Evolutionary conservation across 2,888 invertebrate species (phyloP).

Genomic region (Eudemis profundana): DNA sequence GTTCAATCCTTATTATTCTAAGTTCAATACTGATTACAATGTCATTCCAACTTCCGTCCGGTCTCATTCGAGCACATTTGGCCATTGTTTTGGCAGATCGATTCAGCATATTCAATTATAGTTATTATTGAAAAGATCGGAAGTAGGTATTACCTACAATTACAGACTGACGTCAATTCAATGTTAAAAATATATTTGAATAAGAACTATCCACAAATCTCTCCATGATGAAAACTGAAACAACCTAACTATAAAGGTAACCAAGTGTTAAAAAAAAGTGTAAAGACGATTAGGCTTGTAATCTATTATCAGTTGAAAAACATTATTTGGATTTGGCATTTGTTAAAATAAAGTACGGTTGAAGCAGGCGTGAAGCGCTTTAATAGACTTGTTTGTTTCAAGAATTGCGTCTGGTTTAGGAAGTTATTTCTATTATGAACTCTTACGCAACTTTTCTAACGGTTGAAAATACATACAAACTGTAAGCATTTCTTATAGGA

Average conservation of each 20-base stretch:
- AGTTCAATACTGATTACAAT: not conserved
- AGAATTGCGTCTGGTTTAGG: constrained; percentile 28
- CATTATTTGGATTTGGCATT: not conserved
- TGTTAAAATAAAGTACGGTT: not conserved
- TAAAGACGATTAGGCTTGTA: not conserved
- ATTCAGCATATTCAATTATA: not conserved
- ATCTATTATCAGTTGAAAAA: not conserved
- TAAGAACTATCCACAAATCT: too few species aligned
- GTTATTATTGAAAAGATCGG: constrained; percentile 1
- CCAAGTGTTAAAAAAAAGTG: too few species aligned
- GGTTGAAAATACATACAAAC: too few species aligned
- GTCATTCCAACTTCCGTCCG: constrained; percentile 25
- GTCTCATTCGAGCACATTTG: constrained; percentile 15
- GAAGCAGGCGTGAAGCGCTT: too few species aligned
- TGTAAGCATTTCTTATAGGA: not conserved
- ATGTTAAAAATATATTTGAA: too few species aligned
- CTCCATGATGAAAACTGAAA: too few species aligned
- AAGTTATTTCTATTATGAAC: constrained; percentile 11
- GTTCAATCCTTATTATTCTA: too few species aligned
- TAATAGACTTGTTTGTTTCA: constrained; percentile 27
- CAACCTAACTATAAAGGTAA: too few species aligned
- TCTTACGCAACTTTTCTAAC: not conserved
- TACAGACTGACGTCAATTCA: not conserved
- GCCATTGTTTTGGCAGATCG: not conserved
- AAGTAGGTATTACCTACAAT: not conserved